Conservation (phyloP, 30 jellyfish, hydroid and myxozoan species). For the Aurelia sp. region DNA sequence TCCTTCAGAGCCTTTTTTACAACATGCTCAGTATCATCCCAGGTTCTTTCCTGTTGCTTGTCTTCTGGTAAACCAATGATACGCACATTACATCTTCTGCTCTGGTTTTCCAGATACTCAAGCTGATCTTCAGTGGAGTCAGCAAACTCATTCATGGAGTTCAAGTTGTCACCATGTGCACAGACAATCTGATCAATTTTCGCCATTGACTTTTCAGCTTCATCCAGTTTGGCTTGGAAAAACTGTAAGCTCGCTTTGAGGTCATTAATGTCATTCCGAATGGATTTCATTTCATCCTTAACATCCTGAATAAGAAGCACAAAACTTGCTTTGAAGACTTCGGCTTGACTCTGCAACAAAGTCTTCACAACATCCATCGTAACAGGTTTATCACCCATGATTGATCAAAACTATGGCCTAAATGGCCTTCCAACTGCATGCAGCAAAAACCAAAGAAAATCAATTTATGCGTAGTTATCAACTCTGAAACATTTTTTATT, state of each 20-base stretch:
- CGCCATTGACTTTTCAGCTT: background rate
- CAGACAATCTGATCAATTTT: background rate
- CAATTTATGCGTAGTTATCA: too few species aligned
- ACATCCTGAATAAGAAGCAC: slow-evolving; percentile 31
- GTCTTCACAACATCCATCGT: slow-evolving; percentile 12
- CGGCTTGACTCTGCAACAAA: slow-evolving; percentile 26
- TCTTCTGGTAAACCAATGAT: slow-evolving; percentile 28
- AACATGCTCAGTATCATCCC: slow-evolving; percentile 20
- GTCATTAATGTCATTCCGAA: slow-evolving; percentile 23
- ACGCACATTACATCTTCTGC: slow-evolving; percentile 25
- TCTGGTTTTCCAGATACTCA: slow-evolving; percentile 30
- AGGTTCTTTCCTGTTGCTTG: slow-evolving; percentile 14
- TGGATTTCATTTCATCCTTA: slow-evolving; percentile 28
- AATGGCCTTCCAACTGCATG: too few species aligned
- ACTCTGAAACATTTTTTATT: too few species aligned
- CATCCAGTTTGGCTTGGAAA: slow-evolving; percentile 16
- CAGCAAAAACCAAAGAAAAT: too few species aligned
- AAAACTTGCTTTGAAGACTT: slow-evolving; percentile 2
- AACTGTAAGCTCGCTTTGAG: slow-evolving; percentile 22
- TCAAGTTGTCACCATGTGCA: slow-evolving; percentile 20
- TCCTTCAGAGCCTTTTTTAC: slow-evolving; percentile 29
- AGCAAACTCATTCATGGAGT: slow-evolving; percentile 10
- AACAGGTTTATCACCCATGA: background rate
- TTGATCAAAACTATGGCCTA: background rate
- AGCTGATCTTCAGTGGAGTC: slow-evolving; percentile 15